Evolutionary conservation across 1,140 invertebrate species (phyloP).

Genomic region (Micrasema longulum): DNA sequence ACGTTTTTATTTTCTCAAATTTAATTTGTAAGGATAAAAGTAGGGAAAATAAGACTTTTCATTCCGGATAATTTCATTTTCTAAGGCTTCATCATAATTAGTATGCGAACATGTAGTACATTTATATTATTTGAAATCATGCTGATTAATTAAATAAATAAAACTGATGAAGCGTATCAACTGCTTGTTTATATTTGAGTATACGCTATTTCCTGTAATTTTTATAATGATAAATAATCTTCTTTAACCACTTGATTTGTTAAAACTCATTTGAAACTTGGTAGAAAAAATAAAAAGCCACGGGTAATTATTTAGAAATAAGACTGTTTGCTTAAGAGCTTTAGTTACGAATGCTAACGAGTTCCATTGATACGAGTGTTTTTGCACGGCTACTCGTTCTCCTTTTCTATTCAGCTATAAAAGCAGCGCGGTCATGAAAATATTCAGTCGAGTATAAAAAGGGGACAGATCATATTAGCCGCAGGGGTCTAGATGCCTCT

Average conservation of each 20-base stretch:
- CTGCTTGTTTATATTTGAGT: too few species aligned
- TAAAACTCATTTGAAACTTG: not conserved
- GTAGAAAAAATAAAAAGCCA: constrained; percentile 15
- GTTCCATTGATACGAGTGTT: constrained; percentile 43
- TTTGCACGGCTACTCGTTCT: constrained; percentile 21
- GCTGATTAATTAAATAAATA: too few species aligned
- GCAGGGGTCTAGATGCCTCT: constrained; percentile 38
- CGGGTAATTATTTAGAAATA: constrained; percentile 46
- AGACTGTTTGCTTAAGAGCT: constrained; percentile 46
- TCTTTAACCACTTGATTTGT: not conserved
- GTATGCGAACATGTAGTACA: too few species aligned
- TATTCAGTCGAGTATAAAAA: constrained; percentile 53
- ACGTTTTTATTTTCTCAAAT: too few species aligned
- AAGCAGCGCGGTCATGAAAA: constrained; percentile 27
- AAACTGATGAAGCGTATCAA: too few species aligned
- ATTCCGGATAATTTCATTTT: too few species aligned
- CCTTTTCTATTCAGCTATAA: constrained; percentile 2
- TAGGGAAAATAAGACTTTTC: too few species aligned
- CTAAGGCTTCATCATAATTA: too few species aligned
- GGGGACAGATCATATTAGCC: constrained; percentile 53
- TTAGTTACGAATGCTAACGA: constrained; percentile 43
- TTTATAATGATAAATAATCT: not conserved
- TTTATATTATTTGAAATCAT: too few species aligned
- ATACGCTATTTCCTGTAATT: too few species aligned
- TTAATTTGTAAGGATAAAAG: too few species aligned